Evolutionary conservation across 30 jellyfish, hydroid and myxozoan genomes (phyloP).

Genomic region (Turritopsis rubra): DNA sequence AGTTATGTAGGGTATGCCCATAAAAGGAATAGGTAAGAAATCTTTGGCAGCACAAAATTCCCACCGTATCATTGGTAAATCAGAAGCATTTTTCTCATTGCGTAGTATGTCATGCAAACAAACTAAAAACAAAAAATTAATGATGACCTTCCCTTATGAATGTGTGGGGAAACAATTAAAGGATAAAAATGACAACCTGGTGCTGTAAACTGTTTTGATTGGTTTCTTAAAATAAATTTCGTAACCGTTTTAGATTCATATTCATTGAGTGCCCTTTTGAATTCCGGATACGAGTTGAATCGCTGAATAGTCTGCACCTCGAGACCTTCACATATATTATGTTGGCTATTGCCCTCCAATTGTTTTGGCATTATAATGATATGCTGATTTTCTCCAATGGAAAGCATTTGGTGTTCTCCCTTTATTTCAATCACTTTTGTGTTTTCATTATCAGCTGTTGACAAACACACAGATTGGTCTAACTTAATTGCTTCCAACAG

Average conservation of each 20-base stretch:
- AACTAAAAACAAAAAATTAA: neutral
- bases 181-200: slow-evolving; percentile 13
- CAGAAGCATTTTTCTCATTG: slow-evolving; percentile 27
- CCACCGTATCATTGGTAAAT: slow-evolving; percentile 39
- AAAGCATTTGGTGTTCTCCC: slow-evolving; percentile 13
- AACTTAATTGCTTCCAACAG: slow-evolving; percentile 23
- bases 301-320: slow-evolving; percentile 18
- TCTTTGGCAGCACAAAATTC: slow-evolving; percentile 41
- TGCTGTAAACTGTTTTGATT: slow-evolving; percentile 25
- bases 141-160: neutral
- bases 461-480: neutral
- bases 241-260: slow-evolving; percentile 34
- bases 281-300: slow-evolving; percentile 23
- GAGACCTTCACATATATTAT: neutral
- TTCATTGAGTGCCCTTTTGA: slow-evolving; percentile 21
- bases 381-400: slow-evolving; percentile 18
- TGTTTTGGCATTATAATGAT: slow-evolving; percentile 7
- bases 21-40: slow-evolving; percentile 33
- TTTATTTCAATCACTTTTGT: slow-evolving; percentile 12
- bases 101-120: slow-evolving; percentile 33
- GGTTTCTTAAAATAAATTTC: slow-evolving; percentile 34
- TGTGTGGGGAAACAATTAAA: neutral
- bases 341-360: neutral
- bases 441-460: neutral
- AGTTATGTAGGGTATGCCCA: slow-evolving; percentile 34